Conservation (phyloP, 2,888 invertebrate species). For the Torymus tubicola region DNA sequence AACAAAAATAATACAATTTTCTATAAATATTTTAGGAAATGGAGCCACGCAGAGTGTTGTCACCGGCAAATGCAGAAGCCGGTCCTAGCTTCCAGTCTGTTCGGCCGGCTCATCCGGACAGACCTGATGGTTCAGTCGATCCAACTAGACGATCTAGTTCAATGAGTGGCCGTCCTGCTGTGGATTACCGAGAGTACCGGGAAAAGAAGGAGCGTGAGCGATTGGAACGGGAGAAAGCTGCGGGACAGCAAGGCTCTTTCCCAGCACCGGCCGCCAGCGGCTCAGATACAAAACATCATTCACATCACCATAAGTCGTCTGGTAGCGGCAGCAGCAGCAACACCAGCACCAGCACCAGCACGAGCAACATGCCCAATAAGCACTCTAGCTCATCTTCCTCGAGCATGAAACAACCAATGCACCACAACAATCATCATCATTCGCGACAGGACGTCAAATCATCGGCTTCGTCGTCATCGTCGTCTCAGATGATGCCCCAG, state of each 20-base stretch:
- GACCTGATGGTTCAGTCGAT: conserved; percentile 65
- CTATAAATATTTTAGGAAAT: conserved; percentile 63
- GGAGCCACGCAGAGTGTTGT: conserved; percentile 72
- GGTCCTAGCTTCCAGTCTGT: conserved; percentile 67
- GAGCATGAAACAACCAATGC: conserved; percentile 65
- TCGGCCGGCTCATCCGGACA: conserved; percentile 67
- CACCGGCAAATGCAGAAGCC: conserved; percentile 64
- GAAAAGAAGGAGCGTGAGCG: conserved; percentile 80
- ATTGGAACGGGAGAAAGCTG: conserved; percentile 78
- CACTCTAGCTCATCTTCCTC: conserved; percentile 65
- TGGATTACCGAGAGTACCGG: conserved; percentile 81
- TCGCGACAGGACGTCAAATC: conserved; percentile 66
- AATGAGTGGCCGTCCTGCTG: conserved; percentile 73
- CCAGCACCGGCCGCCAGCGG: neutral
- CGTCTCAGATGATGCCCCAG: conserved; percentile 47
- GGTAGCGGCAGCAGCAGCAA: conserved; percentile 62
- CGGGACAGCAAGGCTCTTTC: conserved; percentile 52
- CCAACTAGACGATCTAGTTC: conserved; percentile 68
- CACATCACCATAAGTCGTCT: conserved; percentile 68
- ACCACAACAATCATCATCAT: conserved; percentile 72
- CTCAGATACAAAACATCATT: conserved; percentile 67
- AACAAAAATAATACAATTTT: no score
- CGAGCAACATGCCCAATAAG: conserved; percentile 67
- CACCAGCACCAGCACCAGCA: conserved; percentile 59
- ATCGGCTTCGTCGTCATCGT: conserved; percentile 10